Evolutionary conservation across 2,797 vertebrate genomes (phyloP).

Genomic region (Ptychadena robeensis): DNA sequence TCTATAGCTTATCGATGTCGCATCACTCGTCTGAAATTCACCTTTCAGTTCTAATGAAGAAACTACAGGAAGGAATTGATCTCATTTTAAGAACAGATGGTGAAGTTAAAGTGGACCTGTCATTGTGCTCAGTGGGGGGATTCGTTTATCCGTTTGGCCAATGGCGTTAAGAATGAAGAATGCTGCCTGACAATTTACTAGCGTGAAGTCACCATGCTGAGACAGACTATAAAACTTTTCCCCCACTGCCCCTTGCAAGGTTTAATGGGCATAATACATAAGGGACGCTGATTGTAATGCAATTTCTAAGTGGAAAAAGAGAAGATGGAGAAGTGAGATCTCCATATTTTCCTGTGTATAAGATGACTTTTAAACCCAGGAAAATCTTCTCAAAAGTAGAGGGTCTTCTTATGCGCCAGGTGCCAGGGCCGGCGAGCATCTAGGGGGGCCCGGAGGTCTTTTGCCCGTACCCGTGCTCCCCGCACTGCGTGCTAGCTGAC

Average conservation of each 20-base stretch:
- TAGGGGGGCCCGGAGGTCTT: no score
- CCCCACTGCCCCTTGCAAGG: neutral
- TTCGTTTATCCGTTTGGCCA: neutral
- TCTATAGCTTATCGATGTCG: constrained; percentile 6
- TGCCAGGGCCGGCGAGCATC: no score
- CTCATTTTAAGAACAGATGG: constrained; percentile 7
- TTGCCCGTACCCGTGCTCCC: no score
- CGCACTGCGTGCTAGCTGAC: no score
- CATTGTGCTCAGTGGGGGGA: neutral
- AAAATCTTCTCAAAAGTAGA: no score
- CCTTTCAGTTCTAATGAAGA: neutral
- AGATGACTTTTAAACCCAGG: no score
- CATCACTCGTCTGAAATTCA: constrained; percentile 9
- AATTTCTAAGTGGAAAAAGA: neutral
- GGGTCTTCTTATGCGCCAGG: no score
- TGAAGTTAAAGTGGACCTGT: constrained; percentile 3
- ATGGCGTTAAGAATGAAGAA: neutral
- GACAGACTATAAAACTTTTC: neutral
- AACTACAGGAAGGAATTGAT: constrained; percentile 8
- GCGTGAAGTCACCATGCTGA: neutral
- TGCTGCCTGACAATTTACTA: neutral
- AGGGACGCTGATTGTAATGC: neutral
- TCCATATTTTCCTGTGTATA: no score
- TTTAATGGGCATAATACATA: neutral
- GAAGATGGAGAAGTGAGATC: no score